A percentile compares a stretch with the other conserved stretches of the same genome.
These are phyloP conservation scores for Drosophila eugracilis DNA, from an alignment of 1,140 invertebrate species.

Conservation along the genomic window DNA sequence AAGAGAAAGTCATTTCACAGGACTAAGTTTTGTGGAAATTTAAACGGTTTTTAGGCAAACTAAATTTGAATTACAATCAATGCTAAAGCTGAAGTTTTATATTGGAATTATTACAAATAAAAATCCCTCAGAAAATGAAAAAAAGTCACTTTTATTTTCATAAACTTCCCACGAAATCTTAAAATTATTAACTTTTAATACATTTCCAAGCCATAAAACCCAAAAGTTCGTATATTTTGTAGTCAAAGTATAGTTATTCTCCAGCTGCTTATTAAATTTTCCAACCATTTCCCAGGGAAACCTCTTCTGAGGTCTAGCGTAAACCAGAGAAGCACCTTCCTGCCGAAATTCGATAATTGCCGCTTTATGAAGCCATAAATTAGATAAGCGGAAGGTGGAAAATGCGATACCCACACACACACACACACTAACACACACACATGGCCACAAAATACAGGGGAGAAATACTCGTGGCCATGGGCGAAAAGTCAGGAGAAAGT, in stretches of 20 bases:
- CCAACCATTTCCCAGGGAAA: too few relatives aligned
- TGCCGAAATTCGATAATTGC: slow-evolving; percentile 43
- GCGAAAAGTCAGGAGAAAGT: slow-evolving; percentile 30
- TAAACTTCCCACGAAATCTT: too few relatives aligned
- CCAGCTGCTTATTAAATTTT: neutral
- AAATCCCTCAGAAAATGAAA: neutral
- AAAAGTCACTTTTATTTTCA: neutral
- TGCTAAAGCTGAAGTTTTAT: too few relatives aligned
- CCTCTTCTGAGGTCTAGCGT: slow-evolving; percentile 3
- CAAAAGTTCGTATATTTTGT: neutral
- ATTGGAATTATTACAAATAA: too few relatives aligned
- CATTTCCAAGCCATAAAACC: neutral
- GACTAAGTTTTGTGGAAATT: too few relatives aligned
- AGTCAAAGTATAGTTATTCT: neutral
- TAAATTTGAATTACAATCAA: too few relatives aligned
- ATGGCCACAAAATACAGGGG: neutral
- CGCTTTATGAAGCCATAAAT: slow-evolving; percentile 57
- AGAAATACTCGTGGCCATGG: slow-evolving; percentile 13
- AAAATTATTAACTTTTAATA: too few relatives aligned
- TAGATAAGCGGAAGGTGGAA: slow-evolving; percentile 25
- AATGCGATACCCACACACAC: slow-evolving; percentile 7
- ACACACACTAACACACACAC: slow-evolving; percentile 2
- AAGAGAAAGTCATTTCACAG: too few relatives aligned
- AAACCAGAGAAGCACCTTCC: neutral
- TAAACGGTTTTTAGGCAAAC: too few relatives aligned